Evolutionary conservation across 1,140 invertebrate genomes (phyloP), one percentile per base, ranked within the genome.

Genomic region (Drosophila arizonae): DNA sequence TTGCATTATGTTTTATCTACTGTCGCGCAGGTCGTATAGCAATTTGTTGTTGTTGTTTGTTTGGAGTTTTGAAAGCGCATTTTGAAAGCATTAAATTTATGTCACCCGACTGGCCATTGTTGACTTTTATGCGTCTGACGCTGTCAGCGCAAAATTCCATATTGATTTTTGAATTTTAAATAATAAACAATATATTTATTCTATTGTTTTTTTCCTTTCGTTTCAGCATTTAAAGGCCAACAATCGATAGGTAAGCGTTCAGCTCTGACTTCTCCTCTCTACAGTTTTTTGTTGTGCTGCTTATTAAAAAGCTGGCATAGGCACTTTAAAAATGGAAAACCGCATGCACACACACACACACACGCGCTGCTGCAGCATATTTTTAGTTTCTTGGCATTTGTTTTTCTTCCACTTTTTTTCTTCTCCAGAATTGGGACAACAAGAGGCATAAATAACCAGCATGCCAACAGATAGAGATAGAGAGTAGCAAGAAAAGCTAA

Each of bases 361-460:
- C 28, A 30, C 28, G 6, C 21, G 63, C 48, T 65, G 64, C 70
- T 72, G 79, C 77, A 82, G 82, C 52, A 72, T 79, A 28, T n/a
- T 39, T 39, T 39, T 39, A 39, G 36, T 39, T 39, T 39, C 36
- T 36, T 36, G 33, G 33, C 33, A 26, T 51, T 24, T 28, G 11
- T 28, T 30, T 30, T 28, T 28, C 5, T 5, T 28, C 26, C 0
- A 2, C n/a, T 15, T 52, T 8, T 33, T 52, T 15, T 52, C 15
- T 36, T 36, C 28, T 17, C 66, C 77, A 87, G 84, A 87, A 87
- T 87, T 87, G 84, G 84, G 79, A 87, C 84, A 80, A 79, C 84
- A 72, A 88, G 84, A 76, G 77, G 84, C 84, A 87, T 87, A 88
- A 88, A 89, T 89, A 88, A 84, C 79, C 85, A 79, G 73, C 75